These are phyloP conservation scores for Drosophila neutralis DNA, from an alignment of 2,888 invertebrate genomes.

Conservation along the genomic window DNA sequence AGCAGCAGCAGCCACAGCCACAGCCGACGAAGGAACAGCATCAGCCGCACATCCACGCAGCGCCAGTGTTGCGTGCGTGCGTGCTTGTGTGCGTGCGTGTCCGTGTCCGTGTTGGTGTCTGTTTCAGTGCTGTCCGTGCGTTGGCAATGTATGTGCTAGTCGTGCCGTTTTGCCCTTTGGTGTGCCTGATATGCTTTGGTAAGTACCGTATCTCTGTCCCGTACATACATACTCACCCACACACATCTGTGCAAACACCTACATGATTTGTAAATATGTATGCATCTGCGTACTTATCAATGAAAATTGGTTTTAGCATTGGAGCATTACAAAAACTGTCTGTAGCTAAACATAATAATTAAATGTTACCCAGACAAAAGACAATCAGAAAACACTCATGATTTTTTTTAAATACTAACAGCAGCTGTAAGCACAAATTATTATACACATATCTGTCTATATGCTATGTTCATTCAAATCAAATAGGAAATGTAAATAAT, in stretches of 20 bases:
- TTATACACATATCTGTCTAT: neutral
- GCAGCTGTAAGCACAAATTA: neutral
- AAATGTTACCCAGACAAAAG: neutral
- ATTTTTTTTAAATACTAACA: neutral
- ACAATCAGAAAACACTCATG: conserved; percentile 6
- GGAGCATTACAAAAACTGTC: conserved; percentile 24
- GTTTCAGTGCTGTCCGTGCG: conserved; percentile 28
- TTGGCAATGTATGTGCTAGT: conserved; percentile 75
- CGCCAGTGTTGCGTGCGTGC: conserved; percentile 26
- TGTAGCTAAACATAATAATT: neutral
- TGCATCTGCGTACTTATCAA: conserved; percentile 52
- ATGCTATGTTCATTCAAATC: neutral
- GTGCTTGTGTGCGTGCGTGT: conserved; percentile 28
- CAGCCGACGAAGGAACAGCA: conserved; percentile 6
- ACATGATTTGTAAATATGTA: conserved; percentile 9
- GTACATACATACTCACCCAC: conserved; percentile 22
- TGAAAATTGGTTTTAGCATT: conserved; percentile 49
- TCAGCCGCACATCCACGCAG: conserved; percentile 19
- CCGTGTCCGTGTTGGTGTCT: conserved; percentile 12
- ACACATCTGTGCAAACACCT: conserved; percentile 8
- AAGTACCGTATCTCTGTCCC: conserved; percentile 63
- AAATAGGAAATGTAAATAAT: no score
- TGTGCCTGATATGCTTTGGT: conserved; percentile 74
- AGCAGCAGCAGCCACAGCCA: conserved; percentile 26
- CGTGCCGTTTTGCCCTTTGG: conserved; percentile 76